Evolutionary conservation across 2,888 invertebrate species (phyloP).

Genomic region (Nomada fucata): DNA sequence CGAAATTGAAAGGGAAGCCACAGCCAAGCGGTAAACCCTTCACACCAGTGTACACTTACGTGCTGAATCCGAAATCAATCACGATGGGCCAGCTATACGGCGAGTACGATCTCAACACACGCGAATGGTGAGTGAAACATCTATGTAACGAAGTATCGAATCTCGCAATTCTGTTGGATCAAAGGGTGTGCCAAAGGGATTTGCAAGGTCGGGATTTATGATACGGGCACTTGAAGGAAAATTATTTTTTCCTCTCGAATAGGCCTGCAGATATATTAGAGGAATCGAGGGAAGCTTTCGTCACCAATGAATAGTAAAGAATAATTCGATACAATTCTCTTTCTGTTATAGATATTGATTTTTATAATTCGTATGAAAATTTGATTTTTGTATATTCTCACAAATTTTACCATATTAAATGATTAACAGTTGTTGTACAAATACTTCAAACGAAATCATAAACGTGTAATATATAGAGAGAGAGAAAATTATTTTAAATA

Average conservation of each 20-base stretch:
- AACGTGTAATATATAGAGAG: no score
- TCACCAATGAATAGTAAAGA: no score
- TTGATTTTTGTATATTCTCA: no score
- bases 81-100: conserved; percentile 95
- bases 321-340: no score
- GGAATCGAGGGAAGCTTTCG: no score
- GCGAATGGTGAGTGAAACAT: conserved; percentile 88
- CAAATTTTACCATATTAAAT: no score
- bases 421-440: no score
- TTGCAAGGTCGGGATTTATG: not conserved
- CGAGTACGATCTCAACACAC: conserved; percentile 91
- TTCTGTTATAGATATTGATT: no score
- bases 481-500: no score
- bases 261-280: no score
- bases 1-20: conserved; percentile 87
- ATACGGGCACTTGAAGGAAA: not conserved
- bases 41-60: conserved; percentile 87
- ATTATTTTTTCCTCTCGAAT: not conserved
- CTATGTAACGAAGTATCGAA: not conserved
- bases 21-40: conserved; percentile 90
- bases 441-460: no score
- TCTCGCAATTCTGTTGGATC: not conserved
- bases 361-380: no score
- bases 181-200: not conserved
- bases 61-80: conserved; percentile 92